Base-by-base conservation (phyloP, 1,140 invertebrate species). In the Sweltsa coloradensis region DNA sequence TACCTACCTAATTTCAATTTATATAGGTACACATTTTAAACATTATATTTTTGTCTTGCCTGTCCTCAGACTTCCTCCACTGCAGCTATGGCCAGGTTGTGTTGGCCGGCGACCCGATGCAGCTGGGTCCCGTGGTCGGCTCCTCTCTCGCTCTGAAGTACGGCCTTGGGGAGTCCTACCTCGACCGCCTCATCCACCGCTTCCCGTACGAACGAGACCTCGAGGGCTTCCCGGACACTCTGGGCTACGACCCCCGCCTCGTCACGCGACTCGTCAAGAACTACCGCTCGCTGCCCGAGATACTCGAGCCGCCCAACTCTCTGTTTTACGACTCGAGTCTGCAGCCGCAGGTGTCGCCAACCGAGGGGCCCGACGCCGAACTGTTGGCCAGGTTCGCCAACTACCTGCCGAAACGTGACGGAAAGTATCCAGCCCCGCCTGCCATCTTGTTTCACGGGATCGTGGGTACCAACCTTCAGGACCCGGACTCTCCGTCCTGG, bases 21-120 rank as follows among this genome's bases (percentile, higher is more conserved):
- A n/a, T n/a, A n/a, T n/a, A n/a, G n/a, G n/a, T n/a, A n/a, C n/a
- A n/a, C n/a, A n/a, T n/a, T n/a, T n/a, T n/a, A n/a, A n/a, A n/a
- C n/a, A n/a, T n/a, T n/a, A n/a, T n/a, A n/a, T n/a, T n/a, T n/a
- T n/a, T n/a, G n/a, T n/a, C n/a, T n/a, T n/a, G n/a, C n/a, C n/a
- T n/a, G n/a, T n/a, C n/a, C n/a, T n/a, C 55, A 55, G 45, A 24
- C 36, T 50, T 59, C 31, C 43, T 68, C 21, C 61, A 66, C 42
- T 69, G 69, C 50, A 53, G 68, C 9, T 58, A 64, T 51, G 76
- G 79, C 2, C 82, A 85, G 66, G 73, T 90, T 5, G 67, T 95
- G 49, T 65, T 97, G 3, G 85, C 89, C 50, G 93, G 93, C 5
- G 93, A 97, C 74, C 92, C 89, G 13, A 71, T 82, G 60, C 93